phyloP scores from a whole-genome alignment of 2,888 invertebrate species.

The Scaptomyza caliginosa region DNA sequence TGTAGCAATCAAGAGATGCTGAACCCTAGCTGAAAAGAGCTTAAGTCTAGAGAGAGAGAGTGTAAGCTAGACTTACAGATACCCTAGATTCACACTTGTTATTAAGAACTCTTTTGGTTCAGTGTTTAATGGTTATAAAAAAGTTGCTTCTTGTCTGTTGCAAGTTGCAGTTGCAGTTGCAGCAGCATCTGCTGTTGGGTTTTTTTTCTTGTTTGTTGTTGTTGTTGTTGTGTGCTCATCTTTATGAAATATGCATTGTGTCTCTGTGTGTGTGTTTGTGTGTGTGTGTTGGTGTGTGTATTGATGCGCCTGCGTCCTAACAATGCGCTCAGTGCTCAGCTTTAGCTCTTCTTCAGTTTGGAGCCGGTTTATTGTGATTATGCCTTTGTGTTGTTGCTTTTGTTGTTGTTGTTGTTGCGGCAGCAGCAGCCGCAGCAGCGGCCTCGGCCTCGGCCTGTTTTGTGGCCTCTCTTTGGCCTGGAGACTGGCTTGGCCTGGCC shows the following conservation, averaged over 20 bases:
- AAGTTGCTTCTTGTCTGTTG: constrained; percentile 14
- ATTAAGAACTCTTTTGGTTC: no score
- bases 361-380: constrained; percentile 53
- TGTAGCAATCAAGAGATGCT: constrained; percentile 28
- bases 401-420: constrained; percentile 12
- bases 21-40: constrained; percentile 8
- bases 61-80: neutral
- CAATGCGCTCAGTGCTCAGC: constrained; percentile 30
- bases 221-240: no score
- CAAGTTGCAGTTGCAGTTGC: constrained; percentile 44
- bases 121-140: neutral
- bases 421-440: neutral
- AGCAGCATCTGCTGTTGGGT: constrained; percentile 42
- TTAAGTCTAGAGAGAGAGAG: neutral
- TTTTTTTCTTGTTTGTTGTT: constrained; percentile 5
- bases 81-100: neutral
- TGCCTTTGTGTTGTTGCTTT: constrained; percentile 26
- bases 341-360: constrained; percentile 25
- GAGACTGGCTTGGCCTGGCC: constrained; percentile 21
- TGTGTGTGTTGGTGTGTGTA: constrained; percentile 20
- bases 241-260: constrained; percentile 56
- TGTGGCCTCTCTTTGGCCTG: constrained; percentile 25
- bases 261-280: constrained; percentile 7
- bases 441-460: constrained; percentile 54
- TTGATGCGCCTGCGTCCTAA: constrained; percentile 62